These are phyloP conservation scores for Caretta caretta DNA, from an alignment of 2,113 vertebrate genomes.

Conservation along the genomic window DNA sequence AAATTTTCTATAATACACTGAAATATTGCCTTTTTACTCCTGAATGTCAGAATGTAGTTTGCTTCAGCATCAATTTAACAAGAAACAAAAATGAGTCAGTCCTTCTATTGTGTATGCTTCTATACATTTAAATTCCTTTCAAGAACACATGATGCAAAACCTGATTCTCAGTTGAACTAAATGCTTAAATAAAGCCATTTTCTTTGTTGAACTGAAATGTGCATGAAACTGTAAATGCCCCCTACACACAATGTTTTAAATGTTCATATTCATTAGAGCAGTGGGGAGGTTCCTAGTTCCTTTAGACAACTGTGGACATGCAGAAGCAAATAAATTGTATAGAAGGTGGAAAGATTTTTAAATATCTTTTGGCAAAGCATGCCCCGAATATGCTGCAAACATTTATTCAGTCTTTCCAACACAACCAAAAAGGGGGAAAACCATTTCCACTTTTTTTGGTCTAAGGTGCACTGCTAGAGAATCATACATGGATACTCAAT, in stretches of 20 bases:
- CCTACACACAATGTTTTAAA: background rate
- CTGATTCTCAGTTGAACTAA: background rate
- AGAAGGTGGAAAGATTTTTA: background rate
- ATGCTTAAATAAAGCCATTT: background rate
- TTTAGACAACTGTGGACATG: background rate
- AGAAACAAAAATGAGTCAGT: background rate
- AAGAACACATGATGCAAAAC: background rate
- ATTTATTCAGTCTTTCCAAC: background rate
- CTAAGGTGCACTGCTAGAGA: background rate
- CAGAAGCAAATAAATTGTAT: background rate
- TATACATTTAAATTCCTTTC: background rate
- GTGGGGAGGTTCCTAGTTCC: background rate
- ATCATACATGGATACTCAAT: background rate
- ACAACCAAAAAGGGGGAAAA: background rate
- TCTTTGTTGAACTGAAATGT: background rate
- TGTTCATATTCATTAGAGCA: background rate
- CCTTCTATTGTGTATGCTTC: background rate
- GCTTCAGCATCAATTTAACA: background rate
- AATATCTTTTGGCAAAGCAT: background rate
- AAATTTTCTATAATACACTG: background rate
- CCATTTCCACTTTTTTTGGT: background rate
- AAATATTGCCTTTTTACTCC: background rate
- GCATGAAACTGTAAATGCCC: background rate
- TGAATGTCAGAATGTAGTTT: rapidly evolving
- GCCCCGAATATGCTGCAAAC: background rate